These are phyloP conservation scores for Drosophila yooni DNA, from an alignment of 2,888 invertebrate species.

Conservation along the genomic window DNA sequence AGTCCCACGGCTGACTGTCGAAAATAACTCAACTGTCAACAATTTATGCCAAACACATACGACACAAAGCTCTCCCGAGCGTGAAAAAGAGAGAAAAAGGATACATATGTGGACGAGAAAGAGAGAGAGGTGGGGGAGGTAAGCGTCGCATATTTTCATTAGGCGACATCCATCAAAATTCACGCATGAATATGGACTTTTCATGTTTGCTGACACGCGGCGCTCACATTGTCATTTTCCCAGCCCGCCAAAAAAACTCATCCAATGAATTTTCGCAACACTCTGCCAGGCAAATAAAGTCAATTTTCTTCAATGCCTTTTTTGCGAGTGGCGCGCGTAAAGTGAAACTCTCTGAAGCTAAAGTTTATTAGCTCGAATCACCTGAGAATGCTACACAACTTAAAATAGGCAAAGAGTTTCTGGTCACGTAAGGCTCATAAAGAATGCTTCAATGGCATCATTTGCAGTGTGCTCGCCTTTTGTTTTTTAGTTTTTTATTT, in stretches of 20 bases:
- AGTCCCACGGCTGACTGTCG: slow-evolving; percentile 46
- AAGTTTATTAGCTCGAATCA: slow-evolving; percentile 55
- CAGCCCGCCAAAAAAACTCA: slow-evolving; percentile 11
- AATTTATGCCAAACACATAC: slow-evolving; percentile 69
- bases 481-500: slow-evolving; percentile 37
- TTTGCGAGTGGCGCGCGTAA: slow-evolving; percentile 18
- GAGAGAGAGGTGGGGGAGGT: not conserved
- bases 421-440: slow-evolving; percentile 76
- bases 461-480: slow-evolving; percentile 58
- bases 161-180: slow-evolving; percentile 78
- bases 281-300: slow-evolving; percentile 31
- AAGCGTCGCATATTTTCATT: slow-evolving; percentile 71
- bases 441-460: slow-evolving; percentile 75
- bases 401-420: slow-evolving; percentile 72
- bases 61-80: slow-evolving; percentile 45
- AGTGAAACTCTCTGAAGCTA: slow-evolving; percentile 55
- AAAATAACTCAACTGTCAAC: slow-evolving; percentile 77
- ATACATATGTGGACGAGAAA: not conserved
- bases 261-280: slow-evolving; percentile 3
- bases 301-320: slow-evolving; percentile 38
- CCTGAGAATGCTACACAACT: slow-evolving; percentile 40
- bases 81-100: slow-evolving; percentile 41
- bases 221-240: slow-evolving; percentile 66
- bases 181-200: slow-evolving; percentile 82
- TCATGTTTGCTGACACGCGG: slow-evolving; percentile 67